Evolutionary conservation across 2,888 invertebrate genomes (phyloP).

Genomic region (Parnassius mnemosyne): DNA sequence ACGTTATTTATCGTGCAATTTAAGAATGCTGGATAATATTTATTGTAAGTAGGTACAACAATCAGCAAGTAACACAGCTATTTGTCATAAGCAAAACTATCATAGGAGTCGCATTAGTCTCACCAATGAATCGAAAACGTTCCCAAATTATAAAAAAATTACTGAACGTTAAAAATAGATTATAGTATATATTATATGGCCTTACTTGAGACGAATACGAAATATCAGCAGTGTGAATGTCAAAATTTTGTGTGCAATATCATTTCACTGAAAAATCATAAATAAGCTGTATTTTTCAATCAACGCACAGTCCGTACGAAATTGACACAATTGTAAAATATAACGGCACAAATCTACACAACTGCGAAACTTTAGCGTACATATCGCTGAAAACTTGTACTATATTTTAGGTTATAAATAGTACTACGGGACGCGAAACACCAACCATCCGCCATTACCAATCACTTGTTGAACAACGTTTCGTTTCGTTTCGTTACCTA

Average conservation of each 20-base stretch:
- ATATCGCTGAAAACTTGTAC: conserved; percentile 81
- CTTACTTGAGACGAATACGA: conserved; percentile 80
- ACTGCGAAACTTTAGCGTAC: conserved; percentile 77
- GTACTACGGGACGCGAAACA: conserved; percentile 79
- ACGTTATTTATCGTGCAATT: conserved; percentile 77
- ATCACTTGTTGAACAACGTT: conserved; percentile 70
- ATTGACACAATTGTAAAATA: conserved; percentile 75
- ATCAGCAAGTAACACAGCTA: conserved; percentile 62
- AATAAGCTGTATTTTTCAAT: conserved; percentile 67
- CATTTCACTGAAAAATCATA: conserved; percentile 77
- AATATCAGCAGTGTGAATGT: conserved; percentile 79
- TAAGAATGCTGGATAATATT: conserved; percentile 59
- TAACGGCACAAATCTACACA: conserved; percentile 77
- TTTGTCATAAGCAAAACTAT: conserved; percentile 71
- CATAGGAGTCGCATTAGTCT: conserved; percentile 71
- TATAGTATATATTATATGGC: conserved; percentile 79
- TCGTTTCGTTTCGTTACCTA: conserved; percentile 41
- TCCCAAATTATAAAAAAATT: conserved; percentile 78
- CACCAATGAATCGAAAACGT: conserved; percentile 72
- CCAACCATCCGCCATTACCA: conserved; percentile 80
- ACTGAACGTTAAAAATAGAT: conserved; percentile 81
- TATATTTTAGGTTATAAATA: conserved; percentile 82
- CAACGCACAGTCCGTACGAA: conserved; percentile 70
- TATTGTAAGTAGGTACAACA: conserved; percentile 44
- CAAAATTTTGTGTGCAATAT: conserved; percentile 79